phyloP scores from a whole-genome alignment of 2,797 vertebrate genomes.

The Glyptemys insculpta region DNA sequence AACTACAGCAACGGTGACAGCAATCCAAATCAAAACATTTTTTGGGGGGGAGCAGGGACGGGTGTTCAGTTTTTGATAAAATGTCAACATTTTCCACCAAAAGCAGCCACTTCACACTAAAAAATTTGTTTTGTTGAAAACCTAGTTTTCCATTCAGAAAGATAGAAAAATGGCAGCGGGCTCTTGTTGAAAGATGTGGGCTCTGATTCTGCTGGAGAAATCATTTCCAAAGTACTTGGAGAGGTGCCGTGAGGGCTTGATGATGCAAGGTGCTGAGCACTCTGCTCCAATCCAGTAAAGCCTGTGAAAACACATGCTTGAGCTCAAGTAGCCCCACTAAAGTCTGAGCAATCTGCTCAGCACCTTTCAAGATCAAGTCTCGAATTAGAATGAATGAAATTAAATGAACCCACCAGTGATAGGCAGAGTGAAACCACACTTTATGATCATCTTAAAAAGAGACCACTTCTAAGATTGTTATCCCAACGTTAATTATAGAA shows the following conservation, averaged over 20 bases:
- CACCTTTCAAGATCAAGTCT: background rate
- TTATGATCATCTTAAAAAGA: background rate
- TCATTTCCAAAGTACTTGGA: background rate
- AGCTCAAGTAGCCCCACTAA: background rate
- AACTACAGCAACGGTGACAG: background rate
- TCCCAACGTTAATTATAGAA: background rate
- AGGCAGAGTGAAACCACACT: background rate
- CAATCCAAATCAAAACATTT: background rate
- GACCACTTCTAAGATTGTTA: background rate
- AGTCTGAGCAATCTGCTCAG: background rate
- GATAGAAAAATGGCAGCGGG: background rate
- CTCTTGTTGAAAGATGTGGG: background rate
- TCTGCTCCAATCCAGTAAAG: slow-evolving; percentile 1
- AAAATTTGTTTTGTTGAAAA: background rate
- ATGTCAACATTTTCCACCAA: background rate
- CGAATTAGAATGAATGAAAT: background rate
- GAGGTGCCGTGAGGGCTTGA: background rate
- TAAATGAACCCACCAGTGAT: background rate
- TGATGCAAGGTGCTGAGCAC: background rate
- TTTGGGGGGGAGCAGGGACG: background rate
- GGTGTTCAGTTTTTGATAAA: background rate
- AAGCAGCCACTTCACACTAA: background rate
- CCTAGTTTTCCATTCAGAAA: background rate
- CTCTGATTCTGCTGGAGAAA: background rate
- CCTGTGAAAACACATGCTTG: background rate